phyloP scores from a whole-genome alignment of 1,140 invertebrate genomes.

The Drosophila navojoa region DNA sequence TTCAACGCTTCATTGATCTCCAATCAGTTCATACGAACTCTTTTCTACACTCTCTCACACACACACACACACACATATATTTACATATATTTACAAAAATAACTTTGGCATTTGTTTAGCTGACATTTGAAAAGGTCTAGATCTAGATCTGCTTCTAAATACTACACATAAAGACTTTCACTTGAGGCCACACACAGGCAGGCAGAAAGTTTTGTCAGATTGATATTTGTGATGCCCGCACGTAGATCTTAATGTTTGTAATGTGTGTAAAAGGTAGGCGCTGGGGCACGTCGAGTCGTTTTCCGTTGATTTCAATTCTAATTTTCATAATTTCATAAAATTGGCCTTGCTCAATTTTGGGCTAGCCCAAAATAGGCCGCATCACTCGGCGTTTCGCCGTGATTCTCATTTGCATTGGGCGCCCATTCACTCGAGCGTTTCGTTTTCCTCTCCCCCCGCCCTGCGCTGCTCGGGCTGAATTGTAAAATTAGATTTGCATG shows the following conservation, averaged over 20 bases:
- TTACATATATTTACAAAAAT: neutral
- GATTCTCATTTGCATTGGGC: conserved; percentile 8
- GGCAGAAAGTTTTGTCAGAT: neutral
- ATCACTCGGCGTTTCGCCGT: neutral
- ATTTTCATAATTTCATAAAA: conserved; percentile 73
- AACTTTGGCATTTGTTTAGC: neutral
- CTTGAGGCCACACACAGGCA: conserved; percentile 9
- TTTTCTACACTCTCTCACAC: no score
- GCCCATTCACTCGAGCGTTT: conserved; percentile 14
- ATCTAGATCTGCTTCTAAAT: conserved; percentile 3
- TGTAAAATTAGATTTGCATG: conserved; percentile 59
- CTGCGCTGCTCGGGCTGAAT: conserved; percentile 15
- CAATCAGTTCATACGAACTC: no score
- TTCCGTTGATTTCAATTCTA: conserved; percentile 37
- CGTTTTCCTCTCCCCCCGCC: neutral
- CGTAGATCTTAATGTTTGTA: conserved; percentile 22
- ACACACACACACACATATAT: no score
- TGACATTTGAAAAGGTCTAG: neutral
- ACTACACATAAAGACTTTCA: conserved; percentile 5
- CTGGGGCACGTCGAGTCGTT: conserved; percentile 8
- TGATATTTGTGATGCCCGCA: neutral
- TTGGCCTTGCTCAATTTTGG: conserved; percentile 57
- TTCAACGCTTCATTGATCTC: no score
- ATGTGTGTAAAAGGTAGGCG: conserved; percentile 28
- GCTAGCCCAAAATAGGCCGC: conserved; percentile 11